Conservation (phyloP, 2,797 vertebrate species). For the Taenioides sp. region DNA sequence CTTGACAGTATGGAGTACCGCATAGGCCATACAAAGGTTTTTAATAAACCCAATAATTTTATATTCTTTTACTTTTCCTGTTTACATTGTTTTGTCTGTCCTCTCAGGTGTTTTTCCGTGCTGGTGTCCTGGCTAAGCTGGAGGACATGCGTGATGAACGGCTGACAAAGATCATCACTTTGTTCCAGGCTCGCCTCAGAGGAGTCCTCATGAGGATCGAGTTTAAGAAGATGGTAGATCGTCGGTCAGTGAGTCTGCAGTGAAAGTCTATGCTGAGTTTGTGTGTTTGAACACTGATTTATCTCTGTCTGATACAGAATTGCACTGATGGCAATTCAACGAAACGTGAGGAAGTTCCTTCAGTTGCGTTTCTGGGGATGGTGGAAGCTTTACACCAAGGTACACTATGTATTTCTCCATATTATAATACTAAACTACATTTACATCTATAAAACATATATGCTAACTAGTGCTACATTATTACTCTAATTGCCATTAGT, state of each 20-base stretch:
- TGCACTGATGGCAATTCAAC: slow-evolving; percentile 71
- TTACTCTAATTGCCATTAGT: background rate
- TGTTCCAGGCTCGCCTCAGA: slow-evolving; percentile 59
- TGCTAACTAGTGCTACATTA: background rate
- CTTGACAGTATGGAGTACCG: slow-evolving; percentile 69
- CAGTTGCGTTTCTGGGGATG: slow-evolving; percentile 75
- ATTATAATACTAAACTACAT: background rate
- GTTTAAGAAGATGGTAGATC: slow-evolving; percentile 80
- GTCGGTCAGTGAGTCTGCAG: slow-evolving; percentile 47
- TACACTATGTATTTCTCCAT: slow-evolving; percentile 16
- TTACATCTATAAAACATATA: background rate
- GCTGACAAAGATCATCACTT: slow-evolving; percentile 73
- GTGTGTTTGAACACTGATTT: slow-evolving; percentile 6
- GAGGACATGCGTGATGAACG: slow-evolving; percentile 74
- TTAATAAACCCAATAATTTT: background rate
- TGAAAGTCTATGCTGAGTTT: slow-evolving; percentile 28
- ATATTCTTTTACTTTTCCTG: background rate
- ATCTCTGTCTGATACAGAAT: slow-evolving; percentile 53
- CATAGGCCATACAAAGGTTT: slow-evolving; percentile 69
- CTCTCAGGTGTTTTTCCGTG: slow-evolving; percentile 73
- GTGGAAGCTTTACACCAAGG: slow-evolving; percentile 78
- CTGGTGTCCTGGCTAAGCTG: slow-evolving; percentile 72
- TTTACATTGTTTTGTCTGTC: background rate
- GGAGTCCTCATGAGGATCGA: slow-evolving; percentile 72
- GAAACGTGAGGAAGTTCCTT: slow-evolving; percentile 76